These are phyloP conservation scores for Oopsacas minuta DNA, from an alignment of 37 sponge, comb jelly and placozoan genomes.

Conservation along the genomic window DNA sequence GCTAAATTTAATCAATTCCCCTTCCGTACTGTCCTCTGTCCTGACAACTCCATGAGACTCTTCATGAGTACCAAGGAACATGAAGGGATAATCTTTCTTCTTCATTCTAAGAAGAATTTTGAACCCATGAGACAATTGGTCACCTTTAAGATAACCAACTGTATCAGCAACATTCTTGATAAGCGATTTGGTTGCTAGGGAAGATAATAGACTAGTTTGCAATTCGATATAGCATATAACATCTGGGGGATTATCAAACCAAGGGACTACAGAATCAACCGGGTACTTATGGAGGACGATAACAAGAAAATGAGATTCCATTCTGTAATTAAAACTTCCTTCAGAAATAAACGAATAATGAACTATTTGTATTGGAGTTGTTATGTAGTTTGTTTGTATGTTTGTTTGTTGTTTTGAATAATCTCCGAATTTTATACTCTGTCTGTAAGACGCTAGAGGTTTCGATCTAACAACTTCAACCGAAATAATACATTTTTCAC, in stretches of 20 bases:
- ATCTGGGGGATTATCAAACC: neutral
- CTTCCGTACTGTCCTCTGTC: neutral
- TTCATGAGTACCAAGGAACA: neutral
- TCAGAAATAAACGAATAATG: neutral
- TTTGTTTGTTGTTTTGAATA: neutral
- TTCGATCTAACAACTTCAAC: neutral
- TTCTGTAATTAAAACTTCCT: neutral
- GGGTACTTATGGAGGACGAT: neutral
- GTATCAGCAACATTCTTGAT: neutral
- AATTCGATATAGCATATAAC: neutral
- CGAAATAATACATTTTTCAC: neutral
- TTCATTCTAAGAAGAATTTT: neutral
- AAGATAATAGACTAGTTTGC: neutral
- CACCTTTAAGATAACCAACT: neutral
- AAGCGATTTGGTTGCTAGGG: constrained; percentile 1
- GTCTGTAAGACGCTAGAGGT: neutral
- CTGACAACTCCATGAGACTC: too few relatives aligned
- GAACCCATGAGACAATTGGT: neutral
- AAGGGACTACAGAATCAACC: neutral
- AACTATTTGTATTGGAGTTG: neutral
- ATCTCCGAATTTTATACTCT: neutral
- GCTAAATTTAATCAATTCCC: neutral
- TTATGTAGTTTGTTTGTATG: neutral
- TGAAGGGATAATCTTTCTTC: neutral
- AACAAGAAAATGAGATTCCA: constrained; percentile 8